Base-by-base conservation (phyloP, 1,140 invertebrate genomes). In the Whitmania pigra region DNA sequence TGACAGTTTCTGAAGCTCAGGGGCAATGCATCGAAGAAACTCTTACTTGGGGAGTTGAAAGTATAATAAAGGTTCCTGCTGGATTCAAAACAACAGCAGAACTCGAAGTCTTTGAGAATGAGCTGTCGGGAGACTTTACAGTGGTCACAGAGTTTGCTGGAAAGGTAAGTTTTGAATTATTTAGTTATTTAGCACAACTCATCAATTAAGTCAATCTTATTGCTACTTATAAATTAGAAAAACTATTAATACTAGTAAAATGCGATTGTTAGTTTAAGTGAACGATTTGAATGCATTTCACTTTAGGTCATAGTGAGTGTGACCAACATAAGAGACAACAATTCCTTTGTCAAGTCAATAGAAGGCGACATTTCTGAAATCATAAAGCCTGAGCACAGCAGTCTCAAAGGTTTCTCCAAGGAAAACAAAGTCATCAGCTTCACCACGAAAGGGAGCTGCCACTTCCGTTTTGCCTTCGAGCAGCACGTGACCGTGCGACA, bases 31-130 rank as follows among this genome's bases (percentile, higher is more conserved):
- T 79, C 53, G 81, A 83, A 55, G 80, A 84, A 74, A 75, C 76
- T 17, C 78, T 85, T 36, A 81, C 79, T 5, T 85, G 84, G 84
- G 78, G 78, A 25, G 83, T 84, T 1, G 81, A 85, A 76, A 83
- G 80, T 71, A 80, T 78, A 43, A 80, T 84, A 67, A 80, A 76
- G 57, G 84, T 85, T 5, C 81, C 81, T 27, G 60, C 76, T 3
- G 79, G 79, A 29, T 78, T 77, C 57, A 77, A 77, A 69, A 82
- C 82, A 1, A 80, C 78, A 20, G 84, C 84, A 11, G 78, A 78
- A 66, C 79, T 85, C 71, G 80, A 83, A 4, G 80, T 84, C 60
- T 81, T 79, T 68, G 83, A 84, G 73, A 77, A 82, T 74, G 81
- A 81, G 72, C 83, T 82, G 73, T 76, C 68, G 20, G 81, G 82